Base-by-base conservation (phyloP, 2,113 vertebrate genomes). In the Hiodon tergisus region DNA sequence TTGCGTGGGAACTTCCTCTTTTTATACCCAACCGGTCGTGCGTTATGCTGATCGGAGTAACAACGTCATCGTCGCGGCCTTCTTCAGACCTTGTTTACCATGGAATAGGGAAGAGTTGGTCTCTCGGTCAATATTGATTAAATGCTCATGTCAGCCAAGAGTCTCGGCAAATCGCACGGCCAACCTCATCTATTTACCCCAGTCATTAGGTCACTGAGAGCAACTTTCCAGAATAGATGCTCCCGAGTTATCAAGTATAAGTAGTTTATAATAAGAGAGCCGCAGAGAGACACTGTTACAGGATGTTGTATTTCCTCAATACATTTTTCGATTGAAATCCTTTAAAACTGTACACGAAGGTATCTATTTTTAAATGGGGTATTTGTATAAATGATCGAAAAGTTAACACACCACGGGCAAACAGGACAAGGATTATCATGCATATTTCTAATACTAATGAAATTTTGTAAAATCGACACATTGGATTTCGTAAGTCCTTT, bases 1-100 rank as follows among this genome's bases (percentile, higher is more conserved):
- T 54, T 73, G 71, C 80, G 68, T 67, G 72, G 77, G 81, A 83
- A 81, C 80, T 81, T 85, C 80, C 78, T 69, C 69, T 78, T 78
- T 86, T 84, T 86, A 86, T 86, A 83, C 74, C 16, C 16, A 62
- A 48, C 63, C 55, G 69, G 78, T 14, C 69, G 72, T 53, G 72
- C 77, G 60, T 72, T 59, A 14, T 16, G 1, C 5, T 53, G 46
- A 52, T 53, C 52, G 4, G 46, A 7, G 63, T 10, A 6, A 53
- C 53, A 16, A 84, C 84, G 84, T 83, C 84, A 86, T 69, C 52
- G 11, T 66, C 4, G 9, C 74, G 60, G 62, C 74, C 69, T 72
- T 66, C 53, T 57, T 16, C 53, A 65, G 57, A 50, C 55, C 46
- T 76, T 80, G 77, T 58, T 76, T 79, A 66, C 53, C 75, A 55